These are phyloP conservation scores for Acromyrmex heyeri DNA, from an alignment of 1,140 invertebrate species.

Conservation along the genomic window DNA sequence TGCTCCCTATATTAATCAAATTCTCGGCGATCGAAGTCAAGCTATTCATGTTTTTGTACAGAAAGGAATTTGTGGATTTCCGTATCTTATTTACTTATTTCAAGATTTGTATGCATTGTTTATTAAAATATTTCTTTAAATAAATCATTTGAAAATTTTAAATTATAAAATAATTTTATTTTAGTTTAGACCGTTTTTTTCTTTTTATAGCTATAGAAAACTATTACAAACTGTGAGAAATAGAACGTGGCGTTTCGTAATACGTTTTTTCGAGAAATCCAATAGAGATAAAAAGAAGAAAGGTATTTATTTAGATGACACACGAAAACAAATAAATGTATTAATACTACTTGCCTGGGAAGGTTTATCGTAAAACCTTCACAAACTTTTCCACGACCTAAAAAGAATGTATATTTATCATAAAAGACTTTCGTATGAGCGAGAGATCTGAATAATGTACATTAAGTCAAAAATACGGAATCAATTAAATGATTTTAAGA, in stretches of 20 bases:
- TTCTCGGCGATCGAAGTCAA: not conserved
- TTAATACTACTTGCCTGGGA: conserved; percentile 11
- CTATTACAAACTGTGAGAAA: conserved; percentile 6
- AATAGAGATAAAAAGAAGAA: not conserved
- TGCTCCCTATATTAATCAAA: not conserved
- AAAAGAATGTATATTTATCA: conserved; percentile 5
- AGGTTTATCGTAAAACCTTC: not conserved
- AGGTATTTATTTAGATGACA: not conserved
- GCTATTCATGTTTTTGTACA: not conserved
- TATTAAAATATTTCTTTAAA: not conserved
- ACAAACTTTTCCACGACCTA: not conserved
- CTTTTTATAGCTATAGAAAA: not conserved
- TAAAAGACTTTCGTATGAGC: not conserved
- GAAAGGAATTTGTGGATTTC: not conserved
- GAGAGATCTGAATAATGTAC: not conserved
- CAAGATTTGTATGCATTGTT: not conserved
- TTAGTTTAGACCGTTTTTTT: not conserved
- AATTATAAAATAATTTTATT: not conserved
- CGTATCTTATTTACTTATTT: not conserved
- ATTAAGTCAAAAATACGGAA: not conserved
- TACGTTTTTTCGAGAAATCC: not conserved
- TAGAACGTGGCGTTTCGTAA: not conserved
- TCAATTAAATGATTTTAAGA: conserved; percentile 15
- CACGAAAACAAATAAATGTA: not conserved
- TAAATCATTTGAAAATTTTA: not conserved